Conservation (phyloP, 2,113 vertebrate species). For the Patagioenas fasciata region DNA sequence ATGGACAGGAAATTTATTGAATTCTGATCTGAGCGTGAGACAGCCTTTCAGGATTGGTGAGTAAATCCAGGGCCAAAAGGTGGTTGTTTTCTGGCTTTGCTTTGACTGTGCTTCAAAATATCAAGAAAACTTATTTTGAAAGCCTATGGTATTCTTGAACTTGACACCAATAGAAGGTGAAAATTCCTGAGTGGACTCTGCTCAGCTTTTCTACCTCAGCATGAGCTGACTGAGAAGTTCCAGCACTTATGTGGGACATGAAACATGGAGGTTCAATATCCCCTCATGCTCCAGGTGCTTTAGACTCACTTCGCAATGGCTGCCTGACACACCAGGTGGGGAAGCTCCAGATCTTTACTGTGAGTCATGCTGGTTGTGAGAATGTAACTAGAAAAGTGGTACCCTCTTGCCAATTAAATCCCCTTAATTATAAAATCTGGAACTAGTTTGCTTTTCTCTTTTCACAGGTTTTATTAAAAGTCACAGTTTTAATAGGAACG, state of each 20-base stretch:
- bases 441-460: not conserved
- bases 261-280: not conserved
- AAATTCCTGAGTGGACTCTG: not conserved
- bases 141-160: not conserved
- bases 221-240: not conserved
- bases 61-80: not conserved
- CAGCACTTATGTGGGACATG: not conserved
- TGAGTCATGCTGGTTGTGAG: not conserved
- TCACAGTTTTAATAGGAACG: not conserved
- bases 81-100: not conserved
- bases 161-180: not conserved
- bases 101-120: not conserved
- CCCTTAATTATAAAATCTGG: not conserved
- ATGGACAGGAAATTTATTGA: not conserved
- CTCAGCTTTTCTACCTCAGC: not conserved
- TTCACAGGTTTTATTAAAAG: not conserved
- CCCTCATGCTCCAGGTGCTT: not conserved
- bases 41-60: not conserved
- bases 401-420: not conserved
- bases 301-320: not conserved
- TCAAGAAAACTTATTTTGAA: not conserved
- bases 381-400: not conserved
- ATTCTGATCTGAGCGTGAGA: not conserved
- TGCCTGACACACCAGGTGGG: not conserved
- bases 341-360: not conserved